Percentiles rank a stretch among this genome's conserved stretches.
Evolutionary conservation across 2,113 vertebrate species (phyloP).

Genomic region (Crotalus helleri): DNA sequence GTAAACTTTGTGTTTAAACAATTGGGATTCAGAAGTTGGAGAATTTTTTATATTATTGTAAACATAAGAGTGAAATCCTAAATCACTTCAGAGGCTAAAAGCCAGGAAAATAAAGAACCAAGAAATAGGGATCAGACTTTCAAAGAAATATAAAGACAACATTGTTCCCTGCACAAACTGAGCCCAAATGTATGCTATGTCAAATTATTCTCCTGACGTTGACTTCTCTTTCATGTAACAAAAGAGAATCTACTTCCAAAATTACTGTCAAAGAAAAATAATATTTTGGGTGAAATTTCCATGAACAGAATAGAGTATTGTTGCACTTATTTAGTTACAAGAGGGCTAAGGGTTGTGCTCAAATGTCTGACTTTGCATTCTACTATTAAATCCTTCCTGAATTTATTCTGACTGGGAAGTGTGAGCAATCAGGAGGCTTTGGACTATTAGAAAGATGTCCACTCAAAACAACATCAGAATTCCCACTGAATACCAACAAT

Average conservation of each 20-base stretch:
- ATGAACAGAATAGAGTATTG: neutral
- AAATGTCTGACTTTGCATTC: neutral
- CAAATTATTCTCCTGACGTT: neutral
- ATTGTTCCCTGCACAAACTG: neutral
- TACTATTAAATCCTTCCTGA: neutral
- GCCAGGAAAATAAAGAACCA: neutral
- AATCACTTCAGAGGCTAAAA: neutral
- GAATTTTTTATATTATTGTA: neutral
- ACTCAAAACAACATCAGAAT: neutral
- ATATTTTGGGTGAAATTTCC: neutral
- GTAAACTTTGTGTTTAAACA: neutral
- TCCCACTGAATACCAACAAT: neutral
- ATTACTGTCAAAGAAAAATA: neutral
- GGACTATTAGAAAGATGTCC: neutral
- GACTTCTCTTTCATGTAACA: neutral
- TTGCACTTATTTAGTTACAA: neutral
- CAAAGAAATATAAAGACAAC: neutral
- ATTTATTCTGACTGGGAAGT: neutral
- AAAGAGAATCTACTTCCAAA: neutral
- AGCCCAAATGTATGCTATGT: neutral
- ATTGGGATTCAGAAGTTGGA: neutral
- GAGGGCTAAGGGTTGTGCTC: neutral
- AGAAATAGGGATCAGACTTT: neutral
- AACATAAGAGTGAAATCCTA: neutral
- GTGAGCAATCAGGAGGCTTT: neutral